Percentiles rank a stretch among this genome's conserved stretches.
These are phyloP conservation scores for Noctua fimbriata DNA, from an alignment of 2,888 invertebrate species.

Conservation along the genomic window DNA sequence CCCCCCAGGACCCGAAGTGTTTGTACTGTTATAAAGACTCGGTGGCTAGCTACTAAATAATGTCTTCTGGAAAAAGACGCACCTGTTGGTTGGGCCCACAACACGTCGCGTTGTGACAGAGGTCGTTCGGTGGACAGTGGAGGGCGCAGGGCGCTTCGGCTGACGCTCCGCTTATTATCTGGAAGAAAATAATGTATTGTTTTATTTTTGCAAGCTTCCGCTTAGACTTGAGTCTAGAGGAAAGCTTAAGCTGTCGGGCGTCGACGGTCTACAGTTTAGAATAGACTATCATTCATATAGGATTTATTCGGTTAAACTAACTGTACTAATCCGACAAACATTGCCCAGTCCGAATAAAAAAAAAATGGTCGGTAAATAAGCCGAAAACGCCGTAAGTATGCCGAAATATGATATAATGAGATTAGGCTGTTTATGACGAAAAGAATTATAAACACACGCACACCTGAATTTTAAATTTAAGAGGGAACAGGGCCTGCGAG, in stretches of 20 bases:
- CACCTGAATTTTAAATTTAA: not conserved
- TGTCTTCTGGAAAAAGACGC: constrained; percentile 70
- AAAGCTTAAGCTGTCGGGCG: not conserved
- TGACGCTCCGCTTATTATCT: constrained; percentile 86
- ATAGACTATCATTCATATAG: not conserved
- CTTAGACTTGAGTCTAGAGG: not conserved
- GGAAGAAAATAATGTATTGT: constrained; percentile 22
- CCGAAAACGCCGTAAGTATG: not conserved
- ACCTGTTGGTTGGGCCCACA: constrained; percentile 96
- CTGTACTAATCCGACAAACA: not conserved
- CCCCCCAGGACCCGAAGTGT: constrained; percentile 25
- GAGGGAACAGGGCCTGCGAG: no score
- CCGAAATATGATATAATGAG: not conserved
- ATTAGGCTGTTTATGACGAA: not conserved
- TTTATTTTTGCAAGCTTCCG: not conserved
- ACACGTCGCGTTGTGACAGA: constrained; percentile 96
- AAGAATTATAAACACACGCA: not conserved
- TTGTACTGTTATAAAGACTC: constrained; percentile 40
- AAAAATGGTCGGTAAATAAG: not conserved
- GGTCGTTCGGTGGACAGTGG: constrained; percentile 96
- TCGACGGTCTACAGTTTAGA: not conserved
- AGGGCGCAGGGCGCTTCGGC: constrained; percentile 93
- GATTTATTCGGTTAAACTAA: not conserved
- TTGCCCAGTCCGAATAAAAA: not conserved
- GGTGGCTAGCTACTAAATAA: constrained; percentile 64